These are phyloP conservation scores for Sycophila texana DNA, from an alignment of 2,888 invertebrate genomes.

Conservation along the genomic window DNA sequence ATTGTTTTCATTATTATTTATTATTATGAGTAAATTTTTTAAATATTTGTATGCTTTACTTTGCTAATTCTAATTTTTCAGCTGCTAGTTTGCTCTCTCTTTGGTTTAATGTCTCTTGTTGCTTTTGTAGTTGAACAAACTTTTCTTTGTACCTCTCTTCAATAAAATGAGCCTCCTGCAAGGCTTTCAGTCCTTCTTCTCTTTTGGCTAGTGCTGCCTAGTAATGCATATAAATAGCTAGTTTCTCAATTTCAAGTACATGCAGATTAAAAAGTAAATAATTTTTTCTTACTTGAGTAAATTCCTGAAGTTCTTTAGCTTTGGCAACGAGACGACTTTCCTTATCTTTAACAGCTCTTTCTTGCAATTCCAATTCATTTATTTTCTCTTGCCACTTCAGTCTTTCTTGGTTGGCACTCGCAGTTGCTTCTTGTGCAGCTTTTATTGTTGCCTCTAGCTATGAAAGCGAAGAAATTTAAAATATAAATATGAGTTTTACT, in stretches of 20 bases:
- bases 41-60: slow-evolving; percentile 59
- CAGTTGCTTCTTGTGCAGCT: slow-evolving; percentile 67
- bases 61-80: slow-evolving; percentile 66
- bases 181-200: slow-evolving; percentile 68
- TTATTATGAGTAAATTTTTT: not conserved
- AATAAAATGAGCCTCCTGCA: slow-evolving; percentile 67
- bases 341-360: slow-evolving; percentile 63
- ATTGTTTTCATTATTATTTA: slow-evolving; percentile 19
- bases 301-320: slow-evolving; percentile 70
- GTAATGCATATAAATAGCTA: not conserved
- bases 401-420: slow-evolving; percentile 65
- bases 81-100: slow-evolving; percentile 67
- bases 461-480: slow-evolving; percentile 11
- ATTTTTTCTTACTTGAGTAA: slow-evolving; percentile 66
- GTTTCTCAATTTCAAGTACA: not conserved
- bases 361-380: slow-evolving; percentile 63
- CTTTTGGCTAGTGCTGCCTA: slow-evolving; percentile 68
- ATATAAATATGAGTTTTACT: not conserved
- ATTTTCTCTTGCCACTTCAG: slow-evolving; percentile 69
- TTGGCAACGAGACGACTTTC: slow-evolving; percentile 66
- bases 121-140: slow-evolving; percentile 64
- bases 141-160: slow-evolving; percentile 68
- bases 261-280: slow-evolving; percentile 5
- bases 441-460: slow-evolving; percentile 69
- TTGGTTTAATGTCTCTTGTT: slow-evolving; percentile 66